These are phyloP conservation scores for Scomberomorus guttatus DNA, from an alignment of 2,797 vertebrate genomes.

Conservation along the genomic window DNA sequence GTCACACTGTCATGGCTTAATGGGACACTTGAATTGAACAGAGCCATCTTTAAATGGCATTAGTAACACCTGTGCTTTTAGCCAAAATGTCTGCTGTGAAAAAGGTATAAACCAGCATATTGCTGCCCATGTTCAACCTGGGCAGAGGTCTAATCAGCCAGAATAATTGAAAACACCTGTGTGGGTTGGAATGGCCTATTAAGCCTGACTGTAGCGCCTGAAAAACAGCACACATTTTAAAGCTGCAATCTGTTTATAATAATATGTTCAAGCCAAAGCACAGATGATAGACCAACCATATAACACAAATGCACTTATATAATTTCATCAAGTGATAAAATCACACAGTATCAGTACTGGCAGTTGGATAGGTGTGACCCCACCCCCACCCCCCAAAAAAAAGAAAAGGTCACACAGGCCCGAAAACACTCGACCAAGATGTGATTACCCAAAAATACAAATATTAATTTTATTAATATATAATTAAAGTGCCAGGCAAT, in stretches of 20 bases:
- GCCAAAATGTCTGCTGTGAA: constrained; percentile 14
- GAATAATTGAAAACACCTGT: constrained; percentile 13
- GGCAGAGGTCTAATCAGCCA: not conserved
- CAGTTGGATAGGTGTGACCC: not conserved
- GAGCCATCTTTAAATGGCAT: constrained; percentile 5
- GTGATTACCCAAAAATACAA: no score
- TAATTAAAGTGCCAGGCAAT: no score
- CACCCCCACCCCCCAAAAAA: no score
- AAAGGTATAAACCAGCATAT: not conserved
- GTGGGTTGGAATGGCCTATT: constrained; percentile 4
- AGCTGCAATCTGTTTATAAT: not conserved
- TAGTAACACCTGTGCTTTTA: constrained; percentile 18
- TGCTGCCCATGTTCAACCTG: not conserved
- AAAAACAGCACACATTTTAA: not conserved
- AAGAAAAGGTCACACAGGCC: no score
- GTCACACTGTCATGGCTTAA: constrained; percentile 6
- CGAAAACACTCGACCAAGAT: no score
- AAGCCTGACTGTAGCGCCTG: not conserved
- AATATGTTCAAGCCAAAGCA: not conserved
- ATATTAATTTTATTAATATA: no score
- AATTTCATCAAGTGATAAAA: not conserved
- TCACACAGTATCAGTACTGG: not conserved
- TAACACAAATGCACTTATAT: not conserved
- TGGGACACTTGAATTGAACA: constrained; percentile 8
- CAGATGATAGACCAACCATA: not conserved